phyloP scores from a whole-genome alignment of 2,113 vertebrate species.

The Chaetodon auriga region DNA sequence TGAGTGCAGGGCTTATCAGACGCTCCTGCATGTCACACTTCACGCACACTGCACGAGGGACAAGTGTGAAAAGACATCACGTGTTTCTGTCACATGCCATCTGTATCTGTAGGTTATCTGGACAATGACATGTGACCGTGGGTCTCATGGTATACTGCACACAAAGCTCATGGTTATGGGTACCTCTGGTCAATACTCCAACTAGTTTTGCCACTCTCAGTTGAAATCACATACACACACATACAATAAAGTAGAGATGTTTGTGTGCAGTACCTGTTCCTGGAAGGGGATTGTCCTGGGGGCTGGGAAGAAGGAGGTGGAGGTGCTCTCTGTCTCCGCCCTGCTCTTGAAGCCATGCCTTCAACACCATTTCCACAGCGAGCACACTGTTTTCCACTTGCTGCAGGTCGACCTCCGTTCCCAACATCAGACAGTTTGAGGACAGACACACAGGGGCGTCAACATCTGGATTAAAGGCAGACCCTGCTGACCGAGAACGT shows the following conservation, averaged over 20 bases:
- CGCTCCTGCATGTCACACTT: constrained; percentile 96
- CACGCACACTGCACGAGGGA: constrained; percentile 85
- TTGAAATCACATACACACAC: no score
- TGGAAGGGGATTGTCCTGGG: constrained; percentile 58
- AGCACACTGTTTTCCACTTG: constrained; percentile 86
- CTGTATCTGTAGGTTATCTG: background rate
- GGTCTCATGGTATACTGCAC: background rate
- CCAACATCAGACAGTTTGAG: constrained; percentile 86
- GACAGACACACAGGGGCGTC: background rate
- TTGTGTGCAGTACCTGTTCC: constrained; percentile 28
- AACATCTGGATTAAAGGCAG: background rate
- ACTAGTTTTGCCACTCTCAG: no score
- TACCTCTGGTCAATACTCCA: no score
- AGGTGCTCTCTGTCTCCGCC: constrained; percentile 90
- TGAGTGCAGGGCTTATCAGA: constrained; percentile 89
- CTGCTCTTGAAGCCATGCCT: constrained; percentile 91
- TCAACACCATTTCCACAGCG: constrained; percentile 90
- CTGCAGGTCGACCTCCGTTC: constrained; percentile 89
- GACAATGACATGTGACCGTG: no score
- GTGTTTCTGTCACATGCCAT: background rate
- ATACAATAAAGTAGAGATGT: background rate
- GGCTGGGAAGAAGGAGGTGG: constrained; percentile 90
- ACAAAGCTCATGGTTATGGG: background rate
- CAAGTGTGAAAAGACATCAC: background rate
- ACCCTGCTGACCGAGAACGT: background rate